A percentile compares a stretch with the other conserved stretches of the same genome.
phyloP scores from a whole-genome alignment of 2,888 invertebrate species.

The Drosophila greeni region DNA sequence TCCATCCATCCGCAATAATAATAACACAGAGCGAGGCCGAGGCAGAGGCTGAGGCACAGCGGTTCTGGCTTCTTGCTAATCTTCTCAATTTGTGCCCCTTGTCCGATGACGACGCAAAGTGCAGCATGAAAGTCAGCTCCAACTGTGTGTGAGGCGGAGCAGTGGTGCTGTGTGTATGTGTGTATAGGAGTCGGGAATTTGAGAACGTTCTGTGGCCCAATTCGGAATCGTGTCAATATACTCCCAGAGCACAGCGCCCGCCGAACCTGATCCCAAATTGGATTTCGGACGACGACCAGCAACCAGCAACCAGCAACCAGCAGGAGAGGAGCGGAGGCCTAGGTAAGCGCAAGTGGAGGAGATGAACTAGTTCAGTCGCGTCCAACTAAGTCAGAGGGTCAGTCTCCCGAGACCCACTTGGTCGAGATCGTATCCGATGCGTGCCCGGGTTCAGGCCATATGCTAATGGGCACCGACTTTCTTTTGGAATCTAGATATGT shows the following conservation, averaged over 20 bases:
- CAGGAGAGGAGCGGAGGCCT: conserved; percentile 2
- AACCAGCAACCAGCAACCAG: not conserved
- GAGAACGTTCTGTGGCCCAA: conserved; percentile 70
- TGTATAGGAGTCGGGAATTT: conserved; percentile 52
- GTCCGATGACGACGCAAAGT: conserved; percentile 69
- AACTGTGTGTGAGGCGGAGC: conserved; percentile 21
- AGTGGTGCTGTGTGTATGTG: conserved; percentile 25
- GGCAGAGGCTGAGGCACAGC: conserved; percentile 7
- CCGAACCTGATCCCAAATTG: conserved; percentile 50
- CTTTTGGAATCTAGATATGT: conserved; percentile 49
- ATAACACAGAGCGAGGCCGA: conserved; percentile 16
- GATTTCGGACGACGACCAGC: conserved; percentile 46
- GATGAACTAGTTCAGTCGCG: conserved; percentile 17
- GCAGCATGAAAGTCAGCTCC: conserved; percentile 50
- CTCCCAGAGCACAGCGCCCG: conserved; percentile 23
- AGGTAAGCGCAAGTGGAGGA: conserved; percentile 28
- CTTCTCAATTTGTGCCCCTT: conserved; percentile 66
- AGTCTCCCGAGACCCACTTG: conserved; percentile 22
- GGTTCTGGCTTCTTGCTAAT: conserved; percentile 60
- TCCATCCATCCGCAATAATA: conserved; percentile 50
- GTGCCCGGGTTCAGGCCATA: conserved; percentile 27
- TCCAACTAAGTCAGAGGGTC: conserved; percentile 42
- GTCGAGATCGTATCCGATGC: conserved; percentile 29
- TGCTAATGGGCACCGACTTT: conserved; percentile 63
- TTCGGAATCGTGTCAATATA: conserved; percentile 74